These are phyloP conservation scores for Penaeus chinensis DNA, from an alignment of 1,140 invertebrate genomes.

Conservation along the genomic window DNA sequence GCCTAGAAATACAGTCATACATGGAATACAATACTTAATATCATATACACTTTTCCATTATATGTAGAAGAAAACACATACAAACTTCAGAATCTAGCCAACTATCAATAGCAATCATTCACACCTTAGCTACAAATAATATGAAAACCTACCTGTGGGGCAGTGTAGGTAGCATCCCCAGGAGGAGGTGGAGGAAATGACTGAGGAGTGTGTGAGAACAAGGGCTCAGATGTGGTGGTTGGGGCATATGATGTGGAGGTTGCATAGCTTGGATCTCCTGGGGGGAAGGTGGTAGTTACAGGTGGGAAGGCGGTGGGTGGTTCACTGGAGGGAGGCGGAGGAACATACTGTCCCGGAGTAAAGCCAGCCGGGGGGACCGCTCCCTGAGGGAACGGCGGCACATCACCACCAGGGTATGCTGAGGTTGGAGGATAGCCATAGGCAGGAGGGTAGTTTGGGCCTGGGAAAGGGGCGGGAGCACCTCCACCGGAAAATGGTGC, in stretches of 20 bases:
- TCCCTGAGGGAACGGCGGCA: conserved; percentile 28
- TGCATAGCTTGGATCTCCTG: conserved; percentile 50
- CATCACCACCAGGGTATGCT: conserved; percentile 49
- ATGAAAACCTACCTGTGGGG: conserved; percentile 28
- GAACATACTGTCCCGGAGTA: conserved; percentile 42
- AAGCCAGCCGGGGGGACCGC: conserved; percentile 2
- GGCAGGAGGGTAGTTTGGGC: conserved; percentile 37
- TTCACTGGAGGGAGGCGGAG: conserved; percentile 30
- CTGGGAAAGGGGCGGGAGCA: conserved; percentile 34
- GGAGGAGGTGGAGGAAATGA: conserved; percentile 47
- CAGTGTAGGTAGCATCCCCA: conserved; percentile 44
- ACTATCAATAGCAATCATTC: too few relatives aligned
- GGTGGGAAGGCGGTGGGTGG: conserved; percentile 44
- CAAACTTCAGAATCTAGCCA: not conserved
- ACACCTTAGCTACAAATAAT: too few relatives aligned
- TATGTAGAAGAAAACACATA: not conserved
- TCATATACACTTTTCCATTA: not conserved
- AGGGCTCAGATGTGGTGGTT: conserved; percentile 29
- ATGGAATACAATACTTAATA: not conserved
- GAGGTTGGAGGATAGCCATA: conserved; percentile 49
- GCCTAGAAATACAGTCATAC: not conserved
- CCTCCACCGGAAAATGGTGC: conserved; percentile 44
- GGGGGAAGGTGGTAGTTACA: conserved; percentile 15
- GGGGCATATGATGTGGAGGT: conserved; percentile 38
- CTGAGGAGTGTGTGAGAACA: conserved; percentile 38